These are phyloP conservation scores for Heterodera schachtii DNA, from an alignment of 1,140 invertebrate species.

Conservation along the genomic window DNA sequence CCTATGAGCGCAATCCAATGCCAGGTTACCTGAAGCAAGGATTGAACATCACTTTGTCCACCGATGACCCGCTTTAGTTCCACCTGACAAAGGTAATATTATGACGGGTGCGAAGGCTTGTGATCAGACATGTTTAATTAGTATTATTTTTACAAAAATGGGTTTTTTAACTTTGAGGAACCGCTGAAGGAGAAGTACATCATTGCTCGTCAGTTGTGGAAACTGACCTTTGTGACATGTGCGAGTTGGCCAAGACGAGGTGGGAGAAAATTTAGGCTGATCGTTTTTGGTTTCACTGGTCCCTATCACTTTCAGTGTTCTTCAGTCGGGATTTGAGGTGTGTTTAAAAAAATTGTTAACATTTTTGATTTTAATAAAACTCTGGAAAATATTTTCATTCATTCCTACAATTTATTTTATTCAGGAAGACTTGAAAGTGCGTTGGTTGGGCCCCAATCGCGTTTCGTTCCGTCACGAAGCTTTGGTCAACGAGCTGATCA, in stretches of 20 bases:
- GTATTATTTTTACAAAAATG: not conserved
- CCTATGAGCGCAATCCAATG: slow-evolving; percentile 96
- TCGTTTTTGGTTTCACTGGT: too few relatives aligned
- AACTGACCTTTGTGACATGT: slow-evolving; percentile 85
- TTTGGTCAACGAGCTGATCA: slow-evolving; percentile 62
- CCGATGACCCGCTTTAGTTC: slow-evolving; percentile 97
- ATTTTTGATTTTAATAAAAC: too few relatives aligned
- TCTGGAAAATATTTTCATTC: not conserved
- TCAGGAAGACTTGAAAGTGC: slow-evolving; percentile 87
- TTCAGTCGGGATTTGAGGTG: slow-evolving; percentile 91
- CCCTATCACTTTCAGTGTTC: slow-evolving; percentile 73
- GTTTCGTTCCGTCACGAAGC: slow-evolving; percentile 70
- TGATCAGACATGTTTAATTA: not conserved
- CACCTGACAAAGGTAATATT: slow-evolving; percentile 84
- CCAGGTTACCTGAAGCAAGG: slow-evolving; percentile 94
- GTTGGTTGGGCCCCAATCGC: slow-evolving; percentile 92
- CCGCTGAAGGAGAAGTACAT: slow-evolving; percentile 99
- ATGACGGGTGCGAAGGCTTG: too few relatives aligned
- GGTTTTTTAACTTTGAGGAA: slow-evolving; percentile 73
- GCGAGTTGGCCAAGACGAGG: slow-evolving; percentile 86
- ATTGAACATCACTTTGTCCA: slow-evolving; percentile 88
- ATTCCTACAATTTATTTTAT: not conserved
- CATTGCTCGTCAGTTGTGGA: slow-evolving; percentile 86
- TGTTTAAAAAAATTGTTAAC: not conserved
- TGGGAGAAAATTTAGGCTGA: too few relatives aligned